phyloP scores from a whole-genome alignment of 2,888 invertebrate genomes.

The Malachius bipustulatus region DNA sequence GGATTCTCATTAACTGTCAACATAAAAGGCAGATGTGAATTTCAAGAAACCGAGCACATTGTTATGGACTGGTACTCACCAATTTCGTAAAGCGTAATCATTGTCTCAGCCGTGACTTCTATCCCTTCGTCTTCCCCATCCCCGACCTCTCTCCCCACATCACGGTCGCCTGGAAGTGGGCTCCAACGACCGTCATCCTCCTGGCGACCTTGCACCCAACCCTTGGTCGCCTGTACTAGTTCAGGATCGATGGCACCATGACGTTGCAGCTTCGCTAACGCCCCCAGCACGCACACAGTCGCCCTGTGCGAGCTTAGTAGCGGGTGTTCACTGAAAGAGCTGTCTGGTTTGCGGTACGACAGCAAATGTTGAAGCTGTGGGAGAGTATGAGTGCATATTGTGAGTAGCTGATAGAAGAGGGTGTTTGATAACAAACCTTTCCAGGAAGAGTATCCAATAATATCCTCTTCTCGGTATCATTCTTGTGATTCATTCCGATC shows the following conservation, averaged over 20 bases:
- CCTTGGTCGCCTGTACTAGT: slow-evolving; percentile 45
- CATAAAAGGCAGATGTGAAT: too few species aligned
- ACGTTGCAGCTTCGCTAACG: slow-evolving; percentile 47
- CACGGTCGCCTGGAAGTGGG: slow-evolving; percentile 46
- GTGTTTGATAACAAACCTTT: slow-evolving; percentile 42
- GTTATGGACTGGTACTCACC: too few species aligned
- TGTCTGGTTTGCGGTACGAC: slow-evolving; percentile 51
- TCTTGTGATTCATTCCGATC: slow-evolving; percentile 44
- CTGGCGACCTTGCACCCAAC: slow-evolving; percentile 50
- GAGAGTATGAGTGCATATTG: too few species aligned
- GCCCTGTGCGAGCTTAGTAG: slow-evolving; percentile 48
- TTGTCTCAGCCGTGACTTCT: slow-evolving; percentile 51
- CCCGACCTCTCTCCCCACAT: too few species aligned
- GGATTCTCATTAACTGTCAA: background rate
- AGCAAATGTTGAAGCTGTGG: slow-evolving; percentile 49
- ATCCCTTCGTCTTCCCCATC: too few species aligned
- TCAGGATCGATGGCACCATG: slow-evolving; percentile 51
- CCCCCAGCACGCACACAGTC: slow-evolving; percentile 48
- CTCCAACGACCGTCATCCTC: slow-evolving; percentile 49
- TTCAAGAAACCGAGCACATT: too few species aligned
- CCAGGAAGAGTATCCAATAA: slow-evolving; percentile 44
- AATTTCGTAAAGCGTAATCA: slow-evolving; percentile 48
- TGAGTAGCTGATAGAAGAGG: too few species aligned
- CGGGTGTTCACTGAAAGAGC: slow-evolving; percentile 55
- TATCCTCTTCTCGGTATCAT: slow-evolving; percentile 40